phyloP scores from a whole-genome alignment of 2,888 invertebrate genomes.

The Oxycera nigricornis region DNA sequence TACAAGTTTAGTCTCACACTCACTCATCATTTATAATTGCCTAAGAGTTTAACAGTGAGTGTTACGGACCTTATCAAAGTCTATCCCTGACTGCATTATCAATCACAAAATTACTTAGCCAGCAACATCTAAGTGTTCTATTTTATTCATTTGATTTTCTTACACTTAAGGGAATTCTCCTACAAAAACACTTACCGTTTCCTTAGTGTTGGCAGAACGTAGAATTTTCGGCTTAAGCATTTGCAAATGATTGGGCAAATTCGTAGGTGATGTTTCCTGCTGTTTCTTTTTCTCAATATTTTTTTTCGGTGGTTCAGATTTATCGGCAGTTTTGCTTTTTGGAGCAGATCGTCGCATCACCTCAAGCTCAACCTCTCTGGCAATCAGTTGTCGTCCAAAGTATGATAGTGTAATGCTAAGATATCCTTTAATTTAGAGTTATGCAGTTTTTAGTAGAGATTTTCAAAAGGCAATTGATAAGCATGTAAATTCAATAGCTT shows the following conservation, averaged over 20 bases:
- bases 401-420: constrained; percentile 66
- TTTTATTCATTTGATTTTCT: too few species aligned
- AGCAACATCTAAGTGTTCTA: too few species aligned
- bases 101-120: too few species aligned
- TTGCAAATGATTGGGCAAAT: constrained; percentile 75
- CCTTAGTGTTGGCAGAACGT: constrained; percentile 55
- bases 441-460: not conserved
- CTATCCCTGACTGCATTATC: too few species aligned
- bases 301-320: constrained; percentile 40
- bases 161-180: too few species aligned
- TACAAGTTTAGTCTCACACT: too few species aligned
- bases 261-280: constrained; percentile 47
- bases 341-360: constrained; percentile 69
- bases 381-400: constrained; percentile 78
- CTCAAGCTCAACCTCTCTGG: constrained; percentile 82
- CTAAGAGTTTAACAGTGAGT: too few species aligned
- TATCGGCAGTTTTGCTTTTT: constrained; percentile 49
- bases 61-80: too few species aligned
- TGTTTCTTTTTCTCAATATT: constrained; percentile 10
- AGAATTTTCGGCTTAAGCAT: constrained; percentile 69
- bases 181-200: constrained; percentile 64
- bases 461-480: not conserved
- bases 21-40: too few species aligned
- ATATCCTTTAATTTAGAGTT: constrained; percentile 50
- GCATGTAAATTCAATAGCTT: too few species aligned